Conservation (phyloP, 2,113 vertebrate genomes). For the Antechinus stuartii region DNA sequence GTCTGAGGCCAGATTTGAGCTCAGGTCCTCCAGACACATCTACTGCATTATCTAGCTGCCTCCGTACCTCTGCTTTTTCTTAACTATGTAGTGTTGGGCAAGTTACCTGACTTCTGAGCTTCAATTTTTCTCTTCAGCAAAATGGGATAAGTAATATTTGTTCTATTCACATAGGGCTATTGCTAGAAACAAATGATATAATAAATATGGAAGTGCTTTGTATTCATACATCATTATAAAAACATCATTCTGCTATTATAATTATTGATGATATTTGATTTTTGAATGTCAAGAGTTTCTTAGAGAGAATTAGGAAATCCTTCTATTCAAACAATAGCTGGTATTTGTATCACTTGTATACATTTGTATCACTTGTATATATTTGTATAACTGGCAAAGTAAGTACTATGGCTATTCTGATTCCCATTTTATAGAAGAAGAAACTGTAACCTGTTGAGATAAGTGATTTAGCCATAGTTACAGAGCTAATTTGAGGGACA, state of each 20-base stretch:
- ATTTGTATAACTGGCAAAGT: not conserved
- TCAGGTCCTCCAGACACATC: too few relatives aligned
- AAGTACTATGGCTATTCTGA: not conserved
- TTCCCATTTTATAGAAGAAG: not conserved
- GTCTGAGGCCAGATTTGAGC: too few relatives aligned
- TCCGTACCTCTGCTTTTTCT: not conserved
- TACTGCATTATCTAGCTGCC: too few relatives aligned
- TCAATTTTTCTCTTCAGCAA: not conserved
- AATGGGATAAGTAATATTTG: not conserved
- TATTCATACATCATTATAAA: not conserved
- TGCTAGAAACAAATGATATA: not conserved
- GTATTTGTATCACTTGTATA: not conserved
- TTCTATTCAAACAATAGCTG: not conserved
- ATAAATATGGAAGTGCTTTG: not conserved
- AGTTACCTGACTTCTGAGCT: not conserved
- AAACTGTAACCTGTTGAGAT: not conserved
- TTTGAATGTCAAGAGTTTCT: not conserved
- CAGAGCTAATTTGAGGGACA: not conserved
- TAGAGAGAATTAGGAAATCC: not conserved
- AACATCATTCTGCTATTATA: not conserved
- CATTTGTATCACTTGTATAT: not conserved
- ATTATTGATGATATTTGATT: not conserved
- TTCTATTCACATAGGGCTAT: not conserved
- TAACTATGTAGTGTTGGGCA: not conserved
- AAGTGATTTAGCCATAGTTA: not conserved